Percentiles rank a stretch among this genome's conserved stretches.
phyloP scores from a whole-genome alignment of 1,140 invertebrate species.

The Helicoverpa zea region DNA sequence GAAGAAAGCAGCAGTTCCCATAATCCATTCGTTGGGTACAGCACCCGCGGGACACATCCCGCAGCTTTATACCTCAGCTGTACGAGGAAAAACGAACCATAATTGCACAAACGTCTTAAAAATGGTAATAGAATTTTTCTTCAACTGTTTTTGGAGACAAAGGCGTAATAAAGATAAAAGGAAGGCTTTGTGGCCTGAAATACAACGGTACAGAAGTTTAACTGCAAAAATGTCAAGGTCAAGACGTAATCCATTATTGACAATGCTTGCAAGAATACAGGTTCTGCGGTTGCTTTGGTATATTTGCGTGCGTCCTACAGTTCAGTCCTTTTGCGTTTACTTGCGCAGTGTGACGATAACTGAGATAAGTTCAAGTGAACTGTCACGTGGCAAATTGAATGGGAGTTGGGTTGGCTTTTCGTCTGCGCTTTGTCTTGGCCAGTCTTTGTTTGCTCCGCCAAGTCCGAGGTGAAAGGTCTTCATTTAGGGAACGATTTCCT shows the following conservation, averaged over 20 bases:
- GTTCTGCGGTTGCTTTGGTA: no score
- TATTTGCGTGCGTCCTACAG: background rate
- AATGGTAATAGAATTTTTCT: slow-evolving; percentile 21
- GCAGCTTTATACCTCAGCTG: background rate
- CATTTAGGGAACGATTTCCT: background rate
- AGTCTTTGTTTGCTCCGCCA: slow-evolving; percentile 19
- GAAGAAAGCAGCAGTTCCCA: background rate
- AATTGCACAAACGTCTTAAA: slow-evolving; percentile 31
- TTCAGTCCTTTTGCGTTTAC: background rate
- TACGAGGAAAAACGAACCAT: slow-evolving; percentile 11
- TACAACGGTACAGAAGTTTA: background rate
- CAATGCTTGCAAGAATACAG: no score
- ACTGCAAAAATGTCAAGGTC: background rate
- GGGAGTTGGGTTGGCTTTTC: slow-evolving; percentile 35
- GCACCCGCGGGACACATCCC: background rate
- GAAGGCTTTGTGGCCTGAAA: background rate
- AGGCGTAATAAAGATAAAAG: background rate
- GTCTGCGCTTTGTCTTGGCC: slow-evolving; percentile 17
- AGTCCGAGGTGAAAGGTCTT: background rate
- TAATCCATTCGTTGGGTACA: slow-evolving; percentile 17
- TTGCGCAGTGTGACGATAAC: background rate
- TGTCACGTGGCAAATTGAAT: slow-evolving; percentile 47
- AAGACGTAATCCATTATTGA: background rate
- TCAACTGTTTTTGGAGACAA: slow-evolving; percentile 16
- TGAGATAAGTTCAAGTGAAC: slow-evolving; percentile 43